A percentile compares a stretch with the other conserved stretches of the same genome.
These are phyloP conservation scores for Trematocara variabile DNA, from an alignment of 2,113 vertebrate genomes.

Conservation along the genomic window DNA sequence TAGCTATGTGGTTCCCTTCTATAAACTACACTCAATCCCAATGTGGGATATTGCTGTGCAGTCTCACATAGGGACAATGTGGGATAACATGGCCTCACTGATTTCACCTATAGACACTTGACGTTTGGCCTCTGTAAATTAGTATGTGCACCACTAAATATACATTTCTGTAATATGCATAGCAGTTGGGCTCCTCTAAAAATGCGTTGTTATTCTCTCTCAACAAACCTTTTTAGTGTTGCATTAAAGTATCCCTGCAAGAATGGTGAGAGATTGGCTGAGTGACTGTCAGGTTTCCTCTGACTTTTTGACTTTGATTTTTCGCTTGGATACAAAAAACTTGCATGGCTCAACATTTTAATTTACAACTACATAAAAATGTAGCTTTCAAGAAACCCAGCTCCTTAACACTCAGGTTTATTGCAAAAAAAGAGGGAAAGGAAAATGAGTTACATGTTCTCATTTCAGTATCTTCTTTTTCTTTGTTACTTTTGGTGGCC, in stretches of 20 bases:
- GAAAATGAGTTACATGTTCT: neutral
- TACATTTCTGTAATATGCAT: neutral
- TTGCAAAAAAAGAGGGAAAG: neutral
- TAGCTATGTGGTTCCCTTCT: neutral
- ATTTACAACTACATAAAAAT: neutral
- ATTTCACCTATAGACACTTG: neutral
- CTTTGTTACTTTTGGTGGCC: neutral
- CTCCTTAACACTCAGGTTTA: neutral
- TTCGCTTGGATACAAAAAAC: neutral
- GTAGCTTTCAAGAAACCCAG: neutral
- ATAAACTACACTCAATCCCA: neutral
- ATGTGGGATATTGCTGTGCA: neutral
- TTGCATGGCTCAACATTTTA: neutral
- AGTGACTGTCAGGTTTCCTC: neutral
- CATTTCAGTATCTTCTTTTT: constrained; percentile 35
- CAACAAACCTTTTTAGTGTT: neutral
- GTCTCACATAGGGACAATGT: neutral
- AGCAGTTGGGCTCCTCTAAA: neutral
- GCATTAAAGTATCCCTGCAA: neutral
- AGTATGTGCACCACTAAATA: neutral
- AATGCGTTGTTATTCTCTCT: neutral
- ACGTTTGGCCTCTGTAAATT: neutral
- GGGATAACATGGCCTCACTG: neutral
- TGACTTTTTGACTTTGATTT: neutral
- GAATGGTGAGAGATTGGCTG: neutral